Evolutionary conservation across 2,888 invertebrate genomes (phyloP), one percentile per base, ranked within the genome.

Genomic region (Stegophylla sp.): DNA sequence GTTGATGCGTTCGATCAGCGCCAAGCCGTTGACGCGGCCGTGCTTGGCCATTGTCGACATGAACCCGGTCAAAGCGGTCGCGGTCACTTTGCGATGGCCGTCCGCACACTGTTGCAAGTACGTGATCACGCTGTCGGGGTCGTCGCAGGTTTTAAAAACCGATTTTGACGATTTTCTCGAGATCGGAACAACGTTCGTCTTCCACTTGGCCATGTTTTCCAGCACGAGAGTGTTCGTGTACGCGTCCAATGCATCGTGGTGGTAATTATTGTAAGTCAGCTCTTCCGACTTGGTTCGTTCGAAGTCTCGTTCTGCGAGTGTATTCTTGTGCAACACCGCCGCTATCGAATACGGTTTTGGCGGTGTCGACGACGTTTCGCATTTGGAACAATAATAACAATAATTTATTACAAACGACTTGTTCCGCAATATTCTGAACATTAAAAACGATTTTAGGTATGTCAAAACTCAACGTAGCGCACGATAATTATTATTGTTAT

Each of bases 131-230:
- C 51, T 12, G 13, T 79, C 69, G 5, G 69, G 43, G 34, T 79
- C 59, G 23, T 71, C 48, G 2, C 41, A 79, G 0, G 15, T n/a
- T 41, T 69, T 23, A 17, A 59, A 61, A 13, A 79, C 20, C 13
- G 59, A 34, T 51, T 61, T 28, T 12, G 23, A 17, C 10, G 20
- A 15, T 17, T 61, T 34, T 61, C 43, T 23, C 20, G 20, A 1
- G 5, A 12, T 1, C 3, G 23, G 12, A 28, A 13, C 20, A 23
- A 10, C 48, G 10, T 45, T 10, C 3, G 43, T 34, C 48, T 48
- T 79, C 79, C 79, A 79, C 48, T 79, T 79, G 4, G 3, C 48
- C 4, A 26, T 45, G 23, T 69, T 79, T 17, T 79, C 48, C 1
- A 28, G 5, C 12, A 79, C 3, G 3, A 79, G 12, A n/a, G 23